Base-by-base conservation (phyloP, 2,113 vertebrate species). In the Oreotrochilus melanogaster region DNA sequence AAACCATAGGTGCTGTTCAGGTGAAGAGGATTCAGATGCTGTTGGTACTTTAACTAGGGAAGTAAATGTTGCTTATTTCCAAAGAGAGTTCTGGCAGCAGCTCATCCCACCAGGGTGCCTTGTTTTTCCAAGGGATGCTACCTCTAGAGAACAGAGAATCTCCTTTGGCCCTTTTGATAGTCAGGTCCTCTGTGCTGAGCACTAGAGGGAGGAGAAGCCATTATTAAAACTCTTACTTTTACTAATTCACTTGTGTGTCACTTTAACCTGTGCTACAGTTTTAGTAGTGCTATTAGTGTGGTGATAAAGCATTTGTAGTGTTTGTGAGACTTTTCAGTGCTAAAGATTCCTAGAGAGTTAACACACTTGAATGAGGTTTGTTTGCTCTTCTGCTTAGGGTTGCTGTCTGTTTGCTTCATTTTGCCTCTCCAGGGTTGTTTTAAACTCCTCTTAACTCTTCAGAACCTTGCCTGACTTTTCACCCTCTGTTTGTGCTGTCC, bases 161-260 rank as follows among this genome's bases (percentile, higher is more conserved):
- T 70, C 24, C 16, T 83, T 57, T 66, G 78, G 45, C 53, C 57
- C 28, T 50, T 61, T 65, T 37, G 42, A 23, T 35, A 10, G 3
- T 75, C 23, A 56, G 39, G 56, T 47, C 62, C 74, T 80, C 95
- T 58, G 31, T 91, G 74, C 89, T 88, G 54, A 85, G 66, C 54
- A 72, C 71, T 47, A 42, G 50, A 78, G 22, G 58, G 37, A 94
- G 33, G 43, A 65, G 50, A 86, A 79, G 53, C 37, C 45, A 47
- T 79, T 86, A 66, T 47, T 85, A 87, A 56, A 58, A 13, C 23
- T 83, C 18, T 35, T n/a, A 2, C 18, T 86, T 73, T 80, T 86
- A 74, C 22, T 28, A 50, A 87, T 35, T 75, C 48, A 48, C 35
- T 5, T 42, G 1, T 9, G 18, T 27, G 35, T 74, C 71, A 96